A percentile compares a stretch with the other conserved stretches of the same genome.
Conservation (phyloP, 2,888 invertebrate species). For the Xylota sylvarum region DNA sequence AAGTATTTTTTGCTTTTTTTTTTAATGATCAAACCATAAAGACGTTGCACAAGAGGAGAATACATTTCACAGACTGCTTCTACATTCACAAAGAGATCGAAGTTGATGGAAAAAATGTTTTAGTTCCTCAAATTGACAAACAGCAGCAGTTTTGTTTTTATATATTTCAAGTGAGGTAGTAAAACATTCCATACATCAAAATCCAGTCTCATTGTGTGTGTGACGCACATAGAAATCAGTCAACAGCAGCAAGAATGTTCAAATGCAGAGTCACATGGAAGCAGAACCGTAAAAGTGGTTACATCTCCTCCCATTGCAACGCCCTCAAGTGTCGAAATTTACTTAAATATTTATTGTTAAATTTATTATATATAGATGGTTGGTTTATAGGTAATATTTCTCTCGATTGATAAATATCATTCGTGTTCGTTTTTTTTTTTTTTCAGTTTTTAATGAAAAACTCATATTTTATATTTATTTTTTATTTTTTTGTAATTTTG, state of each 20-base stretch:
- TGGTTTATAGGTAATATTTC: conserved; percentile 67
- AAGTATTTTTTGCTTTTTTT: conserved; percentile 39
- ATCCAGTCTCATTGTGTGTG: neutral
- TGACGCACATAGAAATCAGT: conserved; percentile 33
- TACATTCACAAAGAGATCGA: conserved; percentile 3
- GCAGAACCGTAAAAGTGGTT: neutral
- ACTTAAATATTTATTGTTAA: conserved; percentile 58
- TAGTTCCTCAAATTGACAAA: conserved; percentile 20
- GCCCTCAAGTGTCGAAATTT: conserved; percentile 35
- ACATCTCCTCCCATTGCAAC: neutral
- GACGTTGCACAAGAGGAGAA: conserved; percentile 42
- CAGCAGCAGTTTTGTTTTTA: conserved; percentile 36
- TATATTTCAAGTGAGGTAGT: neutral
- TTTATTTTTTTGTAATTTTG: conserved; percentile 61
- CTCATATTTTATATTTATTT: conserved; percentile 19
- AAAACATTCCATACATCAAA: neutral
- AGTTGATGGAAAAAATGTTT: neutral
- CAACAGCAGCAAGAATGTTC: conserved; percentile 67
- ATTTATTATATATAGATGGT: conserved; percentile 67
- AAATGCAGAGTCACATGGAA: conserved; percentile 31
- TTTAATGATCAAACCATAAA: conserved; percentile 37
- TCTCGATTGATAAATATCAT: conserved; percentile 71
- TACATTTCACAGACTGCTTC: conserved; percentile 5
- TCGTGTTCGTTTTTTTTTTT: conserved; percentile 40
- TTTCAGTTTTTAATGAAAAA: conserved; percentile 38